phyloP scores from a whole-genome alignment of 2,888 invertebrate genomes.

The Campopleginae sp. region DNA sequence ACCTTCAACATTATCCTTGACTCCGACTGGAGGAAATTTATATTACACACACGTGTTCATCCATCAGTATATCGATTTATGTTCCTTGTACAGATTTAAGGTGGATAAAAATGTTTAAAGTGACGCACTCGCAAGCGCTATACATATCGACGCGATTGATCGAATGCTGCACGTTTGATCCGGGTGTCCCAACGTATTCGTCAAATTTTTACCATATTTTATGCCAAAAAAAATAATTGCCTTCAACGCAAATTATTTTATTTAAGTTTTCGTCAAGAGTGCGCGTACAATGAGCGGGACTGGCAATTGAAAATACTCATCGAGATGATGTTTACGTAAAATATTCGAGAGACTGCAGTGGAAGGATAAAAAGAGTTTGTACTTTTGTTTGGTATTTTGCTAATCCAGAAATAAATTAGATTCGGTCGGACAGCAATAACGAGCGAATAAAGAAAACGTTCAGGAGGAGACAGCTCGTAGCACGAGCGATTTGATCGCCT shows the following conservation, averaged over 20 bases:
- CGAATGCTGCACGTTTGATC: slow-evolving; percentile 25
- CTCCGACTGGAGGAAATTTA: slow-evolving; percentile 66
- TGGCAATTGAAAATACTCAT: background rate
- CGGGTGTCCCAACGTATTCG: background rate
- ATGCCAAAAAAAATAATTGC: background rate
- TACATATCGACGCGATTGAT: slow-evolving; percentile 32
- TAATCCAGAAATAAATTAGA: slow-evolving; percentile 46
- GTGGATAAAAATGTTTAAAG: background rate
- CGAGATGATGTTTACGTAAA: background rate
- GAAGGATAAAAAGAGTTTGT: background rate
- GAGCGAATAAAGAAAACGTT: slow-evolving; percentile 8
- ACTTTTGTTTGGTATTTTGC: background rate
- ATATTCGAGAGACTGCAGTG: background rate
- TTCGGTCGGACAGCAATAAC: slow-evolving; percentile 39
- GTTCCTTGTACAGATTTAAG: slow-evolving; percentile 6
- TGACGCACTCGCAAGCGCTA: slow-evolving; percentile 19
- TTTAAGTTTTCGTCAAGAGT: background rate
- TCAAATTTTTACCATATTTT: background rate
- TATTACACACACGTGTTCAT: background rate
- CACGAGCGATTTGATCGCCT: slow-evolving; percentile 27
- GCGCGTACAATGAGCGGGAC: background rate
- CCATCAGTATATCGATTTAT: background rate
- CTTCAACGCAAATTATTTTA: background rate
- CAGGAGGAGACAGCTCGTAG: background rate
- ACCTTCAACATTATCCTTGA: slow-evolving; percentile 73